A percentile compares a stretch with the other conserved stretches of the same genome.
phyloP scores from a whole-genome alignment of 2,797 vertebrate genomes.

The Poeciliopsis gracilis region DNA sequence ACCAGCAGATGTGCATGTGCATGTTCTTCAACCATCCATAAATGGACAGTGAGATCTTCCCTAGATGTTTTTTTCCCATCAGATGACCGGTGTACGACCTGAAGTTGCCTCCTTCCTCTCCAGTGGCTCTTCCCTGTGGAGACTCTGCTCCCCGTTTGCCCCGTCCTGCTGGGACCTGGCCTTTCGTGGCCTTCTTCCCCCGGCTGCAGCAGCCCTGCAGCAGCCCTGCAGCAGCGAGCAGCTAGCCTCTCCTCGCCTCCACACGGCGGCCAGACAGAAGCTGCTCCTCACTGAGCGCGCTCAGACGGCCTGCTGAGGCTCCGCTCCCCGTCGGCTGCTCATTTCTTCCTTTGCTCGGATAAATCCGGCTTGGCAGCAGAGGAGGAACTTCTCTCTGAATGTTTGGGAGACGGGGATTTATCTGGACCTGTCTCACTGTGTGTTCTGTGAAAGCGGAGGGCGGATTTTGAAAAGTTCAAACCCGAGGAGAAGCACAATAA shows the following conservation, averaged over 20 bases:
- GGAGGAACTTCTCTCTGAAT: slow-evolving; percentile 25
- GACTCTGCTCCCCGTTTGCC: slow-evolving; percentile 21
- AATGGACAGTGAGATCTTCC: not conserved
- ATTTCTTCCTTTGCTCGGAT: slow-evolving; percentile 19
- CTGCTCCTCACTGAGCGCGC: slow-evolving; percentile 29
- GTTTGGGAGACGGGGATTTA: slow-evolving; percentile 40
- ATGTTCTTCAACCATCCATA: not conserved
- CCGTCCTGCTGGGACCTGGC: slow-evolving; percentile 43
- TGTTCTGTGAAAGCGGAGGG: slow-evolving; percentile 27
- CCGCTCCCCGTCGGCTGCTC: slow-evolving; percentile 6
- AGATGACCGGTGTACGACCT: slow-evolving; percentile 38
- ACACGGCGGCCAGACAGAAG: slow-evolving; percentile 29
- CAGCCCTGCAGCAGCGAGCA: slow-evolving; percentile 27
- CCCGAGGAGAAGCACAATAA: slow-evolving; percentile 42
- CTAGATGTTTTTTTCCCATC: slow-evolving; percentile 5
- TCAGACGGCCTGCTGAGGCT: slow-evolving; percentile 30
- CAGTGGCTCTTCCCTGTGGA: slow-evolving; percentile 28
- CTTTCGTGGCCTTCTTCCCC: slow-evolving; percentile 47
- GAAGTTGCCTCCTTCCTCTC: slow-evolving; percentile 19
- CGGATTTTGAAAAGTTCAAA: slow-evolving; percentile 16
- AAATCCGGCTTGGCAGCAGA: slow-evolving; percentile 42
- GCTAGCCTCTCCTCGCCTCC: slow-evolving; percentile 33
- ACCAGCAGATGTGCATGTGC: not conserved
- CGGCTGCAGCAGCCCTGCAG: slow-evolving; percentile 18
- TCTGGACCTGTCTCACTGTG: slow-evolving; percentile 33